Evolutionary conservation across 2,888 invertebrate species (phyloP), one percentile per base, ranked within the genome.

Genomic region (Ophion costatus): DNA sequence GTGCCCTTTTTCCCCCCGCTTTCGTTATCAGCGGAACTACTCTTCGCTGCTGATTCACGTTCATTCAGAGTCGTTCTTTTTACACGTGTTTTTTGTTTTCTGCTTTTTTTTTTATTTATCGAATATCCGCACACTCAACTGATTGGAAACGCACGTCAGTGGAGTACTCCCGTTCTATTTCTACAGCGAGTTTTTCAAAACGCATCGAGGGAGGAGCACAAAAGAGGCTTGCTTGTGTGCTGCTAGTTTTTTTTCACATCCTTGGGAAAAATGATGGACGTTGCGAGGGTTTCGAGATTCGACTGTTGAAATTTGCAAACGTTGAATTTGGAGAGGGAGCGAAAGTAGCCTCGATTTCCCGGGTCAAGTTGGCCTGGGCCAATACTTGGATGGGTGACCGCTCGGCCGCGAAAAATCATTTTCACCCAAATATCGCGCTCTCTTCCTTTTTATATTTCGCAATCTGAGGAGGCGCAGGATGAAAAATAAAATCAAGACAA

Each of bases 41-140:
- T 59, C 66, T 73, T 64, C 11, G 66, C 24, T 22, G 29, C 24
- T 29, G 56, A 71, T 70, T 82, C 64, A 66, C 42, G 56, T 33
- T 82, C 66, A 4, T 45, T 45, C 14, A 2, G 45, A 45, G 45
- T 11, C 45, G 14, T 45, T 45, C 29, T 82, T 61, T 67, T 22
- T 29, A 22, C 17, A 61, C 29, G 20, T 33, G 33, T 69, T 75
- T 70, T 64, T 24, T 17, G 20, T 81, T 51, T 20, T 29, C 56
- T 3, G 29, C 29, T 33, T 17, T 42, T 45, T 9, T 73, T 33
- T 22, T 24, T 2, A 63, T 29, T 14, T 20, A 33, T 76, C 20
- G 45, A 29, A 71, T 33, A 71, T 20, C 3, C 7, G 29, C 45
- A 29, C 70, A 51, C 57, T 61, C 14, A 33, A 29, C 51, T 70